Conservation (phyloP, 2,797 vertebrate species). For the Triplophysa bombifrons region DNA sequence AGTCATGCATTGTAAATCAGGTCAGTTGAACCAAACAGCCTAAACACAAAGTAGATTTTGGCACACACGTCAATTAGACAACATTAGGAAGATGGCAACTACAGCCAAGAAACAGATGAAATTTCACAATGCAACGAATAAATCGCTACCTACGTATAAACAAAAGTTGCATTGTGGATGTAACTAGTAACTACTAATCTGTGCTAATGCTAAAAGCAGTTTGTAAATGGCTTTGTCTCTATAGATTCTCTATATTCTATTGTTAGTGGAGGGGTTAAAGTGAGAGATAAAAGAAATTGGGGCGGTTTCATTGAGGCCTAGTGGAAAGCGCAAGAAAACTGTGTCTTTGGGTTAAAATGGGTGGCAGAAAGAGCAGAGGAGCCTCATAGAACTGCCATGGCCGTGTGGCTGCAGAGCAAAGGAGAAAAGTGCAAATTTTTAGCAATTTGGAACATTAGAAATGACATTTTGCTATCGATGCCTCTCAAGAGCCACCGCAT, state of each 20-base stretch:
- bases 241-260: constrained; percentile 34
- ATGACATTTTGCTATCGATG: constrained; percentile 37
- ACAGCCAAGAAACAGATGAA: constrained; percentile 22
- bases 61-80: not conserved
- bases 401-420: constrained; percentile 73
- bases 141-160: constrained; percentile 11
- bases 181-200: constrained; percentile 14
- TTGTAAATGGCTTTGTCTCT: constrained; percentile 42
- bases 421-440: constrained; percentile 45
- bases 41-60: constrained; percentile 14
- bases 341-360: constrained; percentile 68
- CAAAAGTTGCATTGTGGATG: constrained; percentile 18
- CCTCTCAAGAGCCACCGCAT: constrained; percentile 32
- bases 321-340: constrained; percentile 60
- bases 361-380: constrained; percentile 72
- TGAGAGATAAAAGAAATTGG: constrained; percentile 59
- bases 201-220: constrained; percentile 10
- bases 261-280: constrained; percentile 39
- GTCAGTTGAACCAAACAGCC: constrained; percentile 24
- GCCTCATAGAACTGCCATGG: constrained; percentile 75
- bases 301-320: constrained; percentile 41
- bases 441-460: constrained; percentile 42
- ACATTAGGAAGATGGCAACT: constrained; percentile 10
- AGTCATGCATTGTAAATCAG: constrained; percentile 5
- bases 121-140: not conserved